Base-by-base conservation (phyloP, 1,140 invertebrate species). In the Pseudoatta argentina region DNA sequence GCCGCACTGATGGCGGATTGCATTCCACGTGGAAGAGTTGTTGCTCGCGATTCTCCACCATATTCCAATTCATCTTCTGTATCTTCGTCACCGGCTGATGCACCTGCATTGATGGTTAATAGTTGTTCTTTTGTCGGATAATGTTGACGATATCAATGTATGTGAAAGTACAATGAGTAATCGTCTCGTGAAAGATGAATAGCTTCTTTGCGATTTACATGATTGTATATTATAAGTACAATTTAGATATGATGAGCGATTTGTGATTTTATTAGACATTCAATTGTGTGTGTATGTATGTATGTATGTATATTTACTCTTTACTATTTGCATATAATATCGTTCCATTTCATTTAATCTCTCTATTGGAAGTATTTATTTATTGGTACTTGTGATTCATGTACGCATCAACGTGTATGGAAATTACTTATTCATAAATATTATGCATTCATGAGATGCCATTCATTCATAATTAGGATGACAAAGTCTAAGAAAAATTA, bases 41-140 rank as follows among this genome's bases (percentile, higher is more conserved):
- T 97, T 0, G 96, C 95, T 4, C 96, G 93, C 0, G 95, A 89
- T 86, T 95, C 94, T 0, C 92, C 94, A 7, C 95, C 92, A 63
- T 95, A 95, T 48, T 96, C 95, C 12, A 95, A 91, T 16, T 96
- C 95, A 63, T 96, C 94, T 78, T 97, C 96, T 59, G 97, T 97
- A 66, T 97, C 97, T n/a, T 96, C 96, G 91, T 97, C 97, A 18
- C 96, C 96, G 55, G 96, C 96, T 1, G 95, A 96, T 39, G 96
- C 94, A 66, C 95, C 94, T 93, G 71, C 44, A 69, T 44, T 4
- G 39, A 57, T 5, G 0, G 81, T 61, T 67, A 55, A 72, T 10
- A 44, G 16, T 59, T 14, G 27, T 59, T 44, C 21, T 39, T 14
- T 59, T 24, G 7, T n/a, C 51, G 16, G 16, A 63, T 7, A 24